A percentile compares a stretch with the other conserved stretches of the same genome.
These are phyloP conservation scores for Campoletis sonorensis DNA, from an alignment of 1,140 invertebrate species.

Conservation along the genomic window DNA sequence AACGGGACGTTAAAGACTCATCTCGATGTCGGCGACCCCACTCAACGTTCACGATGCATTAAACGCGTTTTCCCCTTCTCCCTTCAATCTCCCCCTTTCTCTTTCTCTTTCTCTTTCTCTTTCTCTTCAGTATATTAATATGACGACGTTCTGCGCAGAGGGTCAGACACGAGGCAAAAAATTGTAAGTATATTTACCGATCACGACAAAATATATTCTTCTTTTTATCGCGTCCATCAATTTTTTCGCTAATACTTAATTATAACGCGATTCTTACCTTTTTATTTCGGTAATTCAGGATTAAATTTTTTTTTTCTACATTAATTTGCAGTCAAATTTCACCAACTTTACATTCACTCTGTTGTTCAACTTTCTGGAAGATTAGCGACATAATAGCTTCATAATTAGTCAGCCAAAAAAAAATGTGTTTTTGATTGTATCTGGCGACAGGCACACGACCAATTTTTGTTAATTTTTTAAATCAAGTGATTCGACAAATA, in stretches of 20 bases:
- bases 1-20: conserved; percentile 70
- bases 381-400: too few relatives aligned
- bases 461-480: too few relatives aligned
- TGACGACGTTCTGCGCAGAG: background rate
- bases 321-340: too few relatives aligned
- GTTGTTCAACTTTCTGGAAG: too few relatives aligned
- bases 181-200: conserved; percentile 10
- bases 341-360: too few relatives aligned
- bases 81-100: background rate
- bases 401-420: too few relatives aligned
- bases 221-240: background rate
- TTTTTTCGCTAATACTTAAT: background rate
- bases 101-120: background rate
- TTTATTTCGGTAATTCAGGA: too few relatives aligned
- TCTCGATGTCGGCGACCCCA: conserved; percentile 59
- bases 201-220: background rate
- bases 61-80: conserved; percentile 8
- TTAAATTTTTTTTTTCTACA: too few relatives aligned
- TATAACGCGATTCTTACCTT: background rate
- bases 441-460: too few relatives aligned
- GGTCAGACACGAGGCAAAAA: background rate
- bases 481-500: too few relatives aligned
- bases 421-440: too few relatives aligned
- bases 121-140: background rate
- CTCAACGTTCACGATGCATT: conserved; percentile 37